Conservation (phyloP, 2,888 invertebrate species). For the Brenthis hecate region DNA sequence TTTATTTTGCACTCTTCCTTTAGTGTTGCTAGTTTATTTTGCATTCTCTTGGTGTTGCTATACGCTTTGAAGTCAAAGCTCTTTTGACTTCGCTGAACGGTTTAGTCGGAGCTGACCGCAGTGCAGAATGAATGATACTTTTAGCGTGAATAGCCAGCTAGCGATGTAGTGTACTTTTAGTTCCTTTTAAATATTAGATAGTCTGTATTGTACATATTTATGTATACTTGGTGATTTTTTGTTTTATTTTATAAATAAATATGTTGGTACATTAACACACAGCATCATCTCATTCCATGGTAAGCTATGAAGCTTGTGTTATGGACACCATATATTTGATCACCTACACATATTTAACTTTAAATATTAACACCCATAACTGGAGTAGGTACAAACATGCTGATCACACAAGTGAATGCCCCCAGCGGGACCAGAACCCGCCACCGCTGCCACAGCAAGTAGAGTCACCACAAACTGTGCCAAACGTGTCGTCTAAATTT, state of each 20-base stretch:
- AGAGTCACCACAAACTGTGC: too few relatives aligned
- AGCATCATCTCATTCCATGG: too few relatives aligned
- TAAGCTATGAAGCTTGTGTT: too few relatives aligned
- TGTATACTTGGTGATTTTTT: background rate
- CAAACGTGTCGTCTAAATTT: too few relatives aligned
- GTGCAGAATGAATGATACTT: constrained; percentile 67
- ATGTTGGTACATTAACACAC: too few relatives aligned
- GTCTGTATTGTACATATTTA: background rate
- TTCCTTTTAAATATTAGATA: constrained; percentile 14
- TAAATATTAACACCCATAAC: too few relatives aligned
- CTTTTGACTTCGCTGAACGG: constrained; percentile 70
- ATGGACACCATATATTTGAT: too few relatives aligned
- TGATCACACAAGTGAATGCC: too few relatives aligned
- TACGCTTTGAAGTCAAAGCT: constrained; percentile 78
- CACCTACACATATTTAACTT: too few relatives aligned
- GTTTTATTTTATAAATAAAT: background rate
- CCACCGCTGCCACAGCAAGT: too few relatives aligned
- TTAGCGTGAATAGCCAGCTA: constrained; percentile 60
- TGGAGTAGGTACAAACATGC: too few relatives aligned
- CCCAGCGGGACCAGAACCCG: too few relatives aligned
- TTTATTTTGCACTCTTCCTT: constrained; percentile 80
- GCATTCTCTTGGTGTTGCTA: constrained; percentile 50
- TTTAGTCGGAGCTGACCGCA: constrained; percentile 69
- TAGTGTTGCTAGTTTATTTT: constrained; percentile 64
- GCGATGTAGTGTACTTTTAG: constrained; percentile 11